phyloP scores from a whole-genome alignment of 37 sponge, comb jelly and placozoan species.

The Oscarella lobularis region DNA sequence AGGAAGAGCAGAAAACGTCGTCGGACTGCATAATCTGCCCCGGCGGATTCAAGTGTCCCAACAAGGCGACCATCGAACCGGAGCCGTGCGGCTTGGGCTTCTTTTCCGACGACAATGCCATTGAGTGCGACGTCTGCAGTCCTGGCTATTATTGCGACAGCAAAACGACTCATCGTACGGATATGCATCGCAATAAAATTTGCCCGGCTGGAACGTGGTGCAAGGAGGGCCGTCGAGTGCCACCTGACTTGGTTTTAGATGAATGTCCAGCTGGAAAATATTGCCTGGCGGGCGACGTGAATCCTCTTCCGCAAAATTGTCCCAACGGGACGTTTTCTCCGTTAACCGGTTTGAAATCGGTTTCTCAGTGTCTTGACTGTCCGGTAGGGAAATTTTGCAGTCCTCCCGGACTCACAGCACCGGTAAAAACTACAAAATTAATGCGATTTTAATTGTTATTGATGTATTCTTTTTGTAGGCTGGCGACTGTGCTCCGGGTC shows the following conservation, averaged over 20 bases:
- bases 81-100: background rate
- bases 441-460: background rate
- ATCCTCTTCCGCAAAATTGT: background rate
- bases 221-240: background rate
- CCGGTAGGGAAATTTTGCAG: background rate
- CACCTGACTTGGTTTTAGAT: conserved; percentile 8
- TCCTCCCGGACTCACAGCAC: background rate
- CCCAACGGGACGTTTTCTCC: conserved; percentile 6
- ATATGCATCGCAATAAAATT: background rate
- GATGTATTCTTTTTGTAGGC: background rate
- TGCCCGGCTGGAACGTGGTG: conserved; percentile 10
- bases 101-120: conserved; percentile 1
- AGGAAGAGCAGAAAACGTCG: background rate
- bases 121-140: background rate
- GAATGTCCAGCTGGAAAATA: conserved; percentile 8
- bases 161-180: conserved; percentile 6
- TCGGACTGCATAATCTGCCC: conserved; percentile 2
- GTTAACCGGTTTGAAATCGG: background rate
- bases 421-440: background rate
- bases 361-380: background rate
- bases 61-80: background rate
- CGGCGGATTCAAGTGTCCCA: background rate
- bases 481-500: conserved; percentile 12
- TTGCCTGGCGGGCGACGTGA: conserved; percentile 10
- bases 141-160: conserved; percentile 13